Evolutionary conservation across 2,797 vertebrate species (phyloP), one percentile per base, ranked within the genome.

Genomic region (Arrhamphus sclerolepis): DNA sequence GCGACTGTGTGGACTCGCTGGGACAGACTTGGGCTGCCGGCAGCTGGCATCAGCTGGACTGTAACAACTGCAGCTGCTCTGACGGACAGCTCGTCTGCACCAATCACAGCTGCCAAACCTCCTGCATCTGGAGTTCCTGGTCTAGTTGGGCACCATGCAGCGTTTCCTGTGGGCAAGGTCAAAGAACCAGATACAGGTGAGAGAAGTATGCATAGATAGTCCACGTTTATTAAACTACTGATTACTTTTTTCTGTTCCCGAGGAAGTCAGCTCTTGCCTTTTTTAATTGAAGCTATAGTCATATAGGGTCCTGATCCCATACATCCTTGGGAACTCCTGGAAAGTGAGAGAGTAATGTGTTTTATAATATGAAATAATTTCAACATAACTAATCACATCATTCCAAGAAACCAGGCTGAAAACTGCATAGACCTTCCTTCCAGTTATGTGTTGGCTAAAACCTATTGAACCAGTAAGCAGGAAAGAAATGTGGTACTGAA

Each of bases 41-140:
- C 38, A 95, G 95, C 82, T 81, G 42, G 50, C 94, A 93, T 34
- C 91, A 88, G 48, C 79, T 91, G 0, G 85, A 88, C 75, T 97
- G 95, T 66, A 92, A 93, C 81, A 95, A 93, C 88, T 97, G 95
- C 87, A 94, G 89, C 51, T 97, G 96, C 70, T 28, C 74, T 10
- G 90, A 90, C 0, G 95, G 94, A 6, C 82, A 38, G 55, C 91
- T 97, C 0, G 56, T 79, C 67, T 97, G 96, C 90, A 93, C 88
- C 34, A 80, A 91, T 56, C 72, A 75, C 75, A 91, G 78, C 87
- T 97, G 95, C 69, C 74, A 85, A 24, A 5, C 56, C 7, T 11
- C 63, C 50, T 97, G 96, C 14, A 19, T 42, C 0, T 96, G 95
- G 96, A 96, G 96, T 70, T 89, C 69, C 57, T 97, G 96, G 95